Evolutionary conservation across 2,113 vertebrate species (phyloP).

Genomic region (Edolisoma coerulescens): DNA sequence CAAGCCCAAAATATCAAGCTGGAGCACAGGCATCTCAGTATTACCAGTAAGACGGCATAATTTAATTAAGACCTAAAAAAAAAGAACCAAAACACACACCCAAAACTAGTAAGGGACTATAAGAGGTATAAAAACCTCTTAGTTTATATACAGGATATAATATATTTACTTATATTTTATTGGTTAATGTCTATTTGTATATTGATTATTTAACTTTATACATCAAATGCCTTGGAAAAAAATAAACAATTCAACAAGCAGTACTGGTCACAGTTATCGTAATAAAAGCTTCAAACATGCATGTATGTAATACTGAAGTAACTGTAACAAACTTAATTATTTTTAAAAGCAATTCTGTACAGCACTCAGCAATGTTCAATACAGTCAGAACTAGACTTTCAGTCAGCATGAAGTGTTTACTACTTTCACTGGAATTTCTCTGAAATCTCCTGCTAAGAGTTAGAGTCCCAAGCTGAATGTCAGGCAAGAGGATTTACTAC

Average conservation of each 20-base stretch:
- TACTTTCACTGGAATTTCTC: background rate
- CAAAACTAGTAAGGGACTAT: background rate
- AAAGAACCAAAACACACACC: background rate
- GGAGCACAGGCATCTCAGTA: slow-evolving; percentile 82
- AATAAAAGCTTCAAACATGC: background rate
- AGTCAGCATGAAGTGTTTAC: background rate
- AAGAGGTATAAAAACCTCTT: background rate
- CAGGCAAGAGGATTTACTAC: background rate
- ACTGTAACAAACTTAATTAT: background rate
- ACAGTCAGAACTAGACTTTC: background rate
- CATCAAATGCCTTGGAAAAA: background rate
- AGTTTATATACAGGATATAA: background rate
- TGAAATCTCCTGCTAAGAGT: background rate
- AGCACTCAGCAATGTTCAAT: background rate
- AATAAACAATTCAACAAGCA: background rate
- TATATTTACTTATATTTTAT: background rate
- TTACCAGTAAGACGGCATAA: slow-evolving; percentile 78
- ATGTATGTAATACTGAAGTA: background rate
- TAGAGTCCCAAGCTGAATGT: background rate
- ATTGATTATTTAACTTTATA: background rate
- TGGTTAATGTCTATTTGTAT: background rate
- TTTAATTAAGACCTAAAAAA: slow-evolving; percentile 83
- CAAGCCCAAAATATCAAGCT: slow-evolving; percentile 82
- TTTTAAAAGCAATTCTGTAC: background rate
- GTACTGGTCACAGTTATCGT: background rate